Percentiles rank a stretch among this genome's conserved stretches.
These are phyloP conservation scores for Hydrophis major DNA, from an alignment of 2,797 vertebrate species.

Conservation along the genomic window DNA sequence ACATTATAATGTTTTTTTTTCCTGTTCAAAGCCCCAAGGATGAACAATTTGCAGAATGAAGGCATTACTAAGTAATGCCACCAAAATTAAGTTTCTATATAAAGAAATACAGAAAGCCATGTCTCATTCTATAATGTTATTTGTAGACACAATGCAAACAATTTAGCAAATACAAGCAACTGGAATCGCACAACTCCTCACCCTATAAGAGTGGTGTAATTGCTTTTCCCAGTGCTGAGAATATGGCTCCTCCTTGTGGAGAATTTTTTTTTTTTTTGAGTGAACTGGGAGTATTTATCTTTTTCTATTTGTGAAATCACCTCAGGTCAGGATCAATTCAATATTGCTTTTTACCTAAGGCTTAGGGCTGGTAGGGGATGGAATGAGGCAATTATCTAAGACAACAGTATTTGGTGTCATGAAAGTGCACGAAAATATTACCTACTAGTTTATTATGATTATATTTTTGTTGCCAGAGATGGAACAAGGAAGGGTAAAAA, in stretches of 20 bases:
- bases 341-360: not conserved
- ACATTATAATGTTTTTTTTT: constrained; percentile 21
- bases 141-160: not conserved
- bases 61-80: constrained; percentile 9
- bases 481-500: not conserved
- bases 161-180: not conserved
- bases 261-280: not conserved
- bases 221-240: not conserved
- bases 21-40: constrained; percentile 22
- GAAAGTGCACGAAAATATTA: not conserved
- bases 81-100: not conserved
- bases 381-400: not conserved
- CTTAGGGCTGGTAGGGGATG: not conserved
- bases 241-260: constrained; percentile 7
- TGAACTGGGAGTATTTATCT: not conserved
- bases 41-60: constrained; percentile 28
- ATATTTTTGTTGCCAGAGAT: not conserved
- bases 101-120: not conserved
- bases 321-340: not conserved
- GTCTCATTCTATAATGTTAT: not conserved
- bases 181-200: not conserved
- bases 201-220: not conserved
- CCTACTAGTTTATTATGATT: not conserved
- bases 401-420: not conserved
- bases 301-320: not conserved